phyloP scores from a whole-genome alignment of 2,797 vertebrate genomes.

The Macropodus opercularis region DNA sequence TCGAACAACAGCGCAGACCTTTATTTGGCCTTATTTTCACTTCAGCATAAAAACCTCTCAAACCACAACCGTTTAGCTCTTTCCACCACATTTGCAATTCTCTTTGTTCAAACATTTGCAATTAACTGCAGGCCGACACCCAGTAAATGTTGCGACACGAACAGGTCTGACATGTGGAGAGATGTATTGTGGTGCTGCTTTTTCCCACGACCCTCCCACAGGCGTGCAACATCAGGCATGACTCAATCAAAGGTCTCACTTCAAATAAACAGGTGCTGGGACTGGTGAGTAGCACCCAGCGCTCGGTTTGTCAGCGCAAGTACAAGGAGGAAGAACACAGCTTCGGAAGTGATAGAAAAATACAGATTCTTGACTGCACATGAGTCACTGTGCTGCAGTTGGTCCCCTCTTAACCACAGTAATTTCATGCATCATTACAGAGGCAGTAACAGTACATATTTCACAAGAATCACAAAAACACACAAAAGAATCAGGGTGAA shows the following conservation, averaged over 20 bases:
- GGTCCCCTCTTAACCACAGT: background rate
- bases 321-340: background rate
- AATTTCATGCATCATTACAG: conserved; percentile 11
- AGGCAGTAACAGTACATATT: conserved; percentile 1
- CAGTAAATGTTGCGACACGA: conserved; percentile 55
- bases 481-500: conserved; percentile 5
- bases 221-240: conserved; percentile 32
- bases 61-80: conserved; percentile 20
- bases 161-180: conserved; percentile 53
- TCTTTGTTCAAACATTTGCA: conserved; percentile 34
- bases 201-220: conserved; percentile 63
- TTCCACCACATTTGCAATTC: conserved; percentile 34
- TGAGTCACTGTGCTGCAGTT: background rate
- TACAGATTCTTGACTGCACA: conserved; percentile 3
- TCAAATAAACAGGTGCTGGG: conserved; percentile 18
- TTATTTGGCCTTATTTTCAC: conserved; percentile 22
- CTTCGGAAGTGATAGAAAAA: too few relatives aligned
- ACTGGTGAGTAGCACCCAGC: background rate
- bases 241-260: conserved; percentile 20
- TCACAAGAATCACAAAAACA: conserved; percentile 18
- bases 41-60: conserved; percentile 10
- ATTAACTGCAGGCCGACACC: conserved; percentile 47
- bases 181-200: conserved; percentile 25
- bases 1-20: conserved; percentile 20
- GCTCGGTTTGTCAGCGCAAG: background rate